Percentiles rank a stretch among this genome's conserved stretches.
Conservation (phyloP, 2,797 vertebrate genomes). For the Scolopax bukidnonensis region DNA sequence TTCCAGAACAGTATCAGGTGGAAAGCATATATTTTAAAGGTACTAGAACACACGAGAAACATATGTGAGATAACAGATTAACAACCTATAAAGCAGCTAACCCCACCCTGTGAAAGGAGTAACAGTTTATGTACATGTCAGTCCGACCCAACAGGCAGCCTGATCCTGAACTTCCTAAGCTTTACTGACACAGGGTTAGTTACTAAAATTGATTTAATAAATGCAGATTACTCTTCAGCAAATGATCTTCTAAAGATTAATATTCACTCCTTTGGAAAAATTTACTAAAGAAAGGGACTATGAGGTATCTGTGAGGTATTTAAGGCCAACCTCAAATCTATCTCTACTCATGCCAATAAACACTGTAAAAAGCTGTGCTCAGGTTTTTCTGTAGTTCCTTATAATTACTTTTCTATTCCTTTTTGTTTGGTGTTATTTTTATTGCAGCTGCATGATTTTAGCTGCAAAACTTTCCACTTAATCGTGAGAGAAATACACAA, state of each 20-base stretch:
- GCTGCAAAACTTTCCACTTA: not conserved
- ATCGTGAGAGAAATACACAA: not conserved
- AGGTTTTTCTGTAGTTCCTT: not conserved
- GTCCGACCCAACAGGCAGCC: not conserved
- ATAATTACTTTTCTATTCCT: not conserved
- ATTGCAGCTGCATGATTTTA: not conserved
- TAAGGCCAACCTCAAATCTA: not conserved
- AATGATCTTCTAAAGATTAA: not conserved
- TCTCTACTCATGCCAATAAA: not conserved
- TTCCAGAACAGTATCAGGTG: not conserved
- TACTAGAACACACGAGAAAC: not conserved
- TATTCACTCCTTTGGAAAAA: not conserved
- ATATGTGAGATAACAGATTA: not conserved
- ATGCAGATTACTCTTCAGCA: not conserved
- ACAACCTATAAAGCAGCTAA: not conserved
- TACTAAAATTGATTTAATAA: not conserved
- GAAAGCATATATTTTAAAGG: not conserved
- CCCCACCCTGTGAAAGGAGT: not conserved
- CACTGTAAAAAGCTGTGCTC: not conserved
- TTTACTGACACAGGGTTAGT: not conserved
- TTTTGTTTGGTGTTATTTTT: not conserved
- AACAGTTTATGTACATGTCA: not conserved
- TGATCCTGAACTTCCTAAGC: not conserved
- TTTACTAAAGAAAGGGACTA: not conserved
- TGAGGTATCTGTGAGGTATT: rapidly evolving